Evolutionary conservation across 2,113 vertebrate species (phyloP), one percentile per base, ranked within the genome.

Genomic region (Patagioenas fasciata): DNA sequence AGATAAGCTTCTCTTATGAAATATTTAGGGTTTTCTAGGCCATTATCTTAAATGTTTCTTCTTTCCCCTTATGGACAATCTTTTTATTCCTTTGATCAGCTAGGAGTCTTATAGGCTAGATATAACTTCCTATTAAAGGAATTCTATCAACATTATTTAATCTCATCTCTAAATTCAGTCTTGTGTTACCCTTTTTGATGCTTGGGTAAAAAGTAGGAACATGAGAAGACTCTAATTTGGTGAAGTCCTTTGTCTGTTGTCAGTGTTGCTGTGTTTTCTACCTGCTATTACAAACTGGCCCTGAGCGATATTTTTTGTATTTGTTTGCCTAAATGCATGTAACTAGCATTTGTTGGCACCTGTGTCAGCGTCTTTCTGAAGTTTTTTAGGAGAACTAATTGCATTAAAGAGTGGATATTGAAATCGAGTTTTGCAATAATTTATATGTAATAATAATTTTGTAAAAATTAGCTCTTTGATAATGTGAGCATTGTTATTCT

Each of bases 1-100:
- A 80, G 56, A 93, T 93, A 53, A 91, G 48, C 15, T 93, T 21
- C 38, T 83, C 48, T 94, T 28, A 93, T 95, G 21, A 94, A 97
- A 94, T 96, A 94, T 94, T 94, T 57, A 93, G 38, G 10, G 6
- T 18, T 91, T 85, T 80, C 26, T 71, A 83, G 60, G 42, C 72
- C 81, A 71, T 96, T 94, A 96, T 64, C 60, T 78, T 75, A 78
- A 91, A 60, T 44, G 57, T 74, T 92, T 85, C 11, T 69, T 85
- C 42, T 78, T 90, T 36, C 29, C 24, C 38, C 31, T 71, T 83
- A 64, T 36, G 61, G 56, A 74, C 24, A 83, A 91, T n/a, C 8
- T 23, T 84, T 32, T 61, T 75, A 67, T 86, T 91, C 15, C 16
- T 85, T 94, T 90, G 20, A 80, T 91, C 34, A 83, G 18, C 13